Percentiles rank a stretch among this genome's conserved stretches.
These are phyloP conservation scores for Luidia sarsii DNA, from an alignment of 53 echinoderm and acorn worm species.

Conservation along the genomic window DNA sequence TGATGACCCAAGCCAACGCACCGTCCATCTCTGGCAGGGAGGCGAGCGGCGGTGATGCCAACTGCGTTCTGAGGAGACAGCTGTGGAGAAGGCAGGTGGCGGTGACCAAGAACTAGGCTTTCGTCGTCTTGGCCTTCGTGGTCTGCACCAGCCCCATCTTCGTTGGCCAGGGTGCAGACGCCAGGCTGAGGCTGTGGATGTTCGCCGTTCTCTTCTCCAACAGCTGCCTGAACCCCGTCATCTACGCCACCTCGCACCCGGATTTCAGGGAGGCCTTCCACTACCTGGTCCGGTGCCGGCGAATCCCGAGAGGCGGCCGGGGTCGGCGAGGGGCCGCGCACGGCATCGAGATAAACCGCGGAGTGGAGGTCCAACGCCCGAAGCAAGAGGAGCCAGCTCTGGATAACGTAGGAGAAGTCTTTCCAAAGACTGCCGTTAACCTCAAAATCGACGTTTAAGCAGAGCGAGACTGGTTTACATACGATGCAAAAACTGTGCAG, in stretches of 20 bases:
- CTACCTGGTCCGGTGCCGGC: slow-evolving; percentile 28
- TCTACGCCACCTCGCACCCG: slow-evolving; percentile 61
- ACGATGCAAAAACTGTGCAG: no score
- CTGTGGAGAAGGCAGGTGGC: slow-evolving; percentile 52
- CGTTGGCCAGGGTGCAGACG: background rate
- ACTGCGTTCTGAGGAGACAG: slow-evolving; percentile 5
- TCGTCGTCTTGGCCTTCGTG: slow-evolving; percentile 53
- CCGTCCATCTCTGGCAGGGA: slow-evolving; percentile 21
- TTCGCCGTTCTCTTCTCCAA: slow-evolving; percentile 34
- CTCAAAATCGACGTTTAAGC: no score
- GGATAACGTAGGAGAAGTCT: no score
- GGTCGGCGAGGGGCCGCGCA: no score
- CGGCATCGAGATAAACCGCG: no score
- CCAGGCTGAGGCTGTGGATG: slow-evolving; percentile 11
- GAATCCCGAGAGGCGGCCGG: slow-evolving; percentile 24
- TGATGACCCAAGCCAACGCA: slow-evolving; percentile 34
- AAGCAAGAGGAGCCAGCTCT: no score
- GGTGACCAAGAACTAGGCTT: slow-evolving; percentile 60
- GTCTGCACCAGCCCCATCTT: slow-evolving; percentile 42
- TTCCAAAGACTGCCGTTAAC: no score
- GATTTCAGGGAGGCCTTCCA: slow-evolving; percentile 48
- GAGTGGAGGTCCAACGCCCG: no score
- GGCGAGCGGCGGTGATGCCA: background rate
- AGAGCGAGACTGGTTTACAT: no score
- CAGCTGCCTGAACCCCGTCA: slow-evolving; percentile 53